Conservation (phyloP, 2,888 invertebrate genomes). For the Brassicogethes aeneus region DNA sequence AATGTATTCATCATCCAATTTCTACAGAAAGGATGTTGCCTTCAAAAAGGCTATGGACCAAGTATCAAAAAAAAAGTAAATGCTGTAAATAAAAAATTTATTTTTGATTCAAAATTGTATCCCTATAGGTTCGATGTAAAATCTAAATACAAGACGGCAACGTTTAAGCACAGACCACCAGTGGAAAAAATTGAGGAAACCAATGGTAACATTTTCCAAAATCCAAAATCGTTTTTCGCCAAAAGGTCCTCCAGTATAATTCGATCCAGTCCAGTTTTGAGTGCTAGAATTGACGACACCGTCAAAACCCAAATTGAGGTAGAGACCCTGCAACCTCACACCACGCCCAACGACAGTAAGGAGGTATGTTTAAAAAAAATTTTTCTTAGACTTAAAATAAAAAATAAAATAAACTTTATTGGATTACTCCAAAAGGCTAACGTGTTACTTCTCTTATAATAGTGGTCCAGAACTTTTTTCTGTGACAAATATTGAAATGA, state of each 20-base stretch:
- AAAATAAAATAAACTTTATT: too few species aligned
- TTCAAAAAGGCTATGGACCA: conserved; percentile 28
- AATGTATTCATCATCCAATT: conserved; percentile 29
- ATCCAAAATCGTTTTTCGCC: conserved; percentile 13
- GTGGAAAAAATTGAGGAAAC: too few species aligned
- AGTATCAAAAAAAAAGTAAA: conserved; percentile 30
- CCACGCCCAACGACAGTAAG: neutral
- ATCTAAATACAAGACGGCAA: conserved; percentile 35
- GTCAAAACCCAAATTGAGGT: neutral
- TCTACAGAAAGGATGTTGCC: conserved; percentile 23
- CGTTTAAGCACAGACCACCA: conserved; percentile 34
- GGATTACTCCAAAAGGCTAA: too few species aligned
- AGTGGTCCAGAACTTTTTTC: too few species aligned
- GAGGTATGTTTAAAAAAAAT: too few species aligned
- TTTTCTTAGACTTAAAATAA: too few species aligned
- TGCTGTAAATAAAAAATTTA: too few species aligned
- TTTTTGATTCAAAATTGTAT: conserved; percentile 4
- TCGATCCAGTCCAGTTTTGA: neutral
- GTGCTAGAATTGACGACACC: neutral
- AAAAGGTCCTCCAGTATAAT: conserved; percentile 14
- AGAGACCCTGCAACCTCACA: neutral
- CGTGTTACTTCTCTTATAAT: too few species aligned
- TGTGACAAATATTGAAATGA: too few species aligned
- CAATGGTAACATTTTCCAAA: conserved; percentile 4
- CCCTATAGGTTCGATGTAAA: conserved; percentile 31